Percentiles rank a stretch among this genome's conserved stretches.
phyloP scores from a whole-genome alignment of 2,113 vertebrate species.

The Girardinichthys multiradiatus region DNA sequence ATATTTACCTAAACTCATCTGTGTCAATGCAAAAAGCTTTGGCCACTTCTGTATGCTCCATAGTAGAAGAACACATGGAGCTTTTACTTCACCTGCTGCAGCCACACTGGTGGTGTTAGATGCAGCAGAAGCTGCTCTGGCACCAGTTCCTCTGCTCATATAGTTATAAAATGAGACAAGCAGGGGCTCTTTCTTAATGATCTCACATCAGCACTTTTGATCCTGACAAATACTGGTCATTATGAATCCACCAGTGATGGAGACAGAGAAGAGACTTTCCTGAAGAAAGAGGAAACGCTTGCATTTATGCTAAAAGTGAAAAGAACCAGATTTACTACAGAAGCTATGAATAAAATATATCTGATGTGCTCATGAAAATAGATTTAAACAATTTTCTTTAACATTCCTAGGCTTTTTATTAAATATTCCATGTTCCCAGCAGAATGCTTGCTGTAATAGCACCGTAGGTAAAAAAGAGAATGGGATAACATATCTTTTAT shows the following conservation, averaged over 20 bases:
- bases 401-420: neutral
- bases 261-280: neutral
- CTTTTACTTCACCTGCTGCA: too few relatives aligned
- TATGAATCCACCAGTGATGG: neutral
- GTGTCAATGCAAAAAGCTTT: too few relatives aligned
- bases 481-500: constrained; percentile 12
- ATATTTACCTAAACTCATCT: too few relatives aligned
- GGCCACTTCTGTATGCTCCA: too few relatives aligned
- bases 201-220: constrained; percentile 28
- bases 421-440: neutral
- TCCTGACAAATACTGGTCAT: constrained; percentile 24
- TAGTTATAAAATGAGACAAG: constrained; percentile 5
- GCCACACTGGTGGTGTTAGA: too few relatives aligned
- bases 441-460: neutral
- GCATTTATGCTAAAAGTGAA: neutral
- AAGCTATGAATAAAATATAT: neutral
- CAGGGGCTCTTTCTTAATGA: constrained; percentile 9
- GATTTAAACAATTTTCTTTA: neutral
- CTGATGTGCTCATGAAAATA: neutral
- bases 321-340: neutral
- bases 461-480: neutral
- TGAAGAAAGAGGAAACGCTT: neutral
- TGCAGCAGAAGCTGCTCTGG: constrained; percentile 4
- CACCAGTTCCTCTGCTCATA: constrained; percentile 6
- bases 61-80: too few relatives aligned